Base-by-base conservation (phyloP, 2,797 vertebrate species). In the Hyperoplus lanceolatus region DNA sequence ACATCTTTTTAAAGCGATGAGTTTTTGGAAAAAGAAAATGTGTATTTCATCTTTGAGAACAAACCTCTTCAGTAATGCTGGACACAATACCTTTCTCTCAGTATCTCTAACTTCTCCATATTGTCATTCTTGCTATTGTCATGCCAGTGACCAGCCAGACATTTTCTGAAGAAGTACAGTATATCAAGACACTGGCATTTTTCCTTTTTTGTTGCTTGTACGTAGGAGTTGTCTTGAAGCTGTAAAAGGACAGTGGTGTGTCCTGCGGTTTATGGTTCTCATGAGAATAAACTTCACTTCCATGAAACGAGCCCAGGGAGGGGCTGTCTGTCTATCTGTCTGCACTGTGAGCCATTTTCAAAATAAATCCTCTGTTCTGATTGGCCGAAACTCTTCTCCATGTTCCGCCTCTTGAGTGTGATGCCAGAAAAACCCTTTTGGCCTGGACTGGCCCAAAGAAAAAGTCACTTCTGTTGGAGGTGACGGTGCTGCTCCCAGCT, bases 291-390 rank as follows among this genome's bases (percentile, higher is more conserved):
- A 57, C 41, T 69, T 16, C 73, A 13, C 1, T 50, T 60, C 68
- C 53, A n/a, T 73, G 70, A 66, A 51, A 65, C 36, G 16, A 80
- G 83, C 82, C 71, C 36, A 53, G 61, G 60, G 80, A 73, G 83
- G 87, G 83, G 87, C 85, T 83, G 64, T 77, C 41, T 1, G 60
- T 84, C 70, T 76, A 66, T 90, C 61, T 48, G 51, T 94, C 97
- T 96, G 97, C 97, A 98, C 97, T 99, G 98, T 98, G 96, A 98
- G 97, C 97, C 97, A 97, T 97, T 94, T 85, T 61, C 42, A 42
- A 75, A 58, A 42, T 0, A 53, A 70, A 39, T 49, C 53, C 62
- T 53, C 57, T 46, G 43, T 74, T 42, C 57, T 51, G 59, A 84
- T 91, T 85, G 84, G 87, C 84, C 91, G 75, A 53, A 87, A 43